phyloP scores from a whole-genome alignment of 2,797 vertebrate genomes.

The Halcyon badia region DNA sequence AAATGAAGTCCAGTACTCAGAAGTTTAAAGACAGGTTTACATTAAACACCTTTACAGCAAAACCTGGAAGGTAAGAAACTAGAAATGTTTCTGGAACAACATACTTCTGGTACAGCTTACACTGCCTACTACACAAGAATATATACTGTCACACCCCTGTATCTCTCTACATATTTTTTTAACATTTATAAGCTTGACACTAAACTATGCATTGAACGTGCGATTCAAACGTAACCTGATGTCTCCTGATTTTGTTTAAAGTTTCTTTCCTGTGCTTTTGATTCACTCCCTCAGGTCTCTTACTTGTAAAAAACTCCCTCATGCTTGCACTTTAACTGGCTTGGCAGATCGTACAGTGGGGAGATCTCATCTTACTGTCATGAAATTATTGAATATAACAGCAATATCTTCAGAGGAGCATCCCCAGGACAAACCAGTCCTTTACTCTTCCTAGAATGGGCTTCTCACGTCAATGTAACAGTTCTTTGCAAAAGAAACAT shows the following conservation, averaged over 20 bases:
- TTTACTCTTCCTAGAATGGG: neutral
- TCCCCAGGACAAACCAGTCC: neutral
- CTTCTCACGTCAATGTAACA: neutral
- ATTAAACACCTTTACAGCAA: neutral
- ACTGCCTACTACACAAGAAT: fast-evolving
- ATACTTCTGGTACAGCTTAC: neutral
- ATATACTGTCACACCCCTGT: neutral
- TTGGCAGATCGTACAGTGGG: neutral
- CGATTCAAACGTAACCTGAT: neutral
- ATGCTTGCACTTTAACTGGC: neutral
- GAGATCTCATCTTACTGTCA: neutral
- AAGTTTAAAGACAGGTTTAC: neutral
- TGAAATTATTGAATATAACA: neutral
- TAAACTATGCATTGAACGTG: neutral
- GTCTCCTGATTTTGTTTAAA: neutral
- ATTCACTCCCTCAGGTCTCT: neutral
- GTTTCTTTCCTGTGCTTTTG: neutral
- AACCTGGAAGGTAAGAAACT: neutral
- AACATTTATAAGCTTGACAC: neutral
- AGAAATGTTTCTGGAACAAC: neutral
- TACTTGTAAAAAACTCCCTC: neutral
- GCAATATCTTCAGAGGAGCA: neutral
- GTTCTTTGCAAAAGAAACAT: neutral
- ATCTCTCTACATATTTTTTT: neutral
- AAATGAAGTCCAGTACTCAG: neutral